Evolutionary conservation across 2,113 vertebrate genomes (phyloP).

Genomic region (Labrus mixtus): DNA sequence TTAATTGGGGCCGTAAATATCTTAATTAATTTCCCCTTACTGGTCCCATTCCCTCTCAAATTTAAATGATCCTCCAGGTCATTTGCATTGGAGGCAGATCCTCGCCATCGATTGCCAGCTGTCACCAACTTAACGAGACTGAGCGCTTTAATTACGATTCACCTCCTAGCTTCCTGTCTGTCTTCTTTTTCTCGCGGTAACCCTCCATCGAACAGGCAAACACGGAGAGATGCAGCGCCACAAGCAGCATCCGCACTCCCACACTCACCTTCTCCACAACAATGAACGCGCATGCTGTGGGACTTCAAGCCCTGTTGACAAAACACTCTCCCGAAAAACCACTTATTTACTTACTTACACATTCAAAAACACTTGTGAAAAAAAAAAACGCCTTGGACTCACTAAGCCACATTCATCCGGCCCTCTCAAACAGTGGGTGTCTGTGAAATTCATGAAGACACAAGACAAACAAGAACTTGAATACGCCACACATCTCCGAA

Average conservation of each 20-base stretch:
- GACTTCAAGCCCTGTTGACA: slow-evolving; percentile 48
- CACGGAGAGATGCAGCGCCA: neutral
- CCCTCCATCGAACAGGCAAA: slow-evolving; percentile 29
- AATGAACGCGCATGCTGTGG: slow-evolving; percentile 10
- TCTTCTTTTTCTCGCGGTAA: slow-evolving; percentile 31
- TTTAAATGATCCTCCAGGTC: slow-evolving; percentile 68
- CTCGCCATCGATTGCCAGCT: slow-evolving; percentile 75
- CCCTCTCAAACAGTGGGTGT: slow-evolving; percentile 4
- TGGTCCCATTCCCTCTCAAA: slow-evolving; percentile 50
- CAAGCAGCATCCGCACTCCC: neutral
- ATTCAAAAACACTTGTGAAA: neutral
- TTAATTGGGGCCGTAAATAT: slow-evolving; percentile 82
- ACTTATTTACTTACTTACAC: slow-evolving; percentile 29
- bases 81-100: slow-evolving; percentile 76
- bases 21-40: slow-evolving; percentile 78
- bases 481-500: slow-evolving; percentile 6
- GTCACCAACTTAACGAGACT: slow-evolving; percentile 82
- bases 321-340: slow-evolving; percentile 21
- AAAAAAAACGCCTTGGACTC: slow-evolving; percentile 25
- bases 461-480: slow-evolving; percentile 10
- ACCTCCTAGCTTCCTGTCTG: slow-evolving; percentile 57
- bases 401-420: slow-evolving; percentile 42
- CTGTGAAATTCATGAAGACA: slow-evolving; percentile 24
- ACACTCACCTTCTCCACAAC: slow-evolving; percentile 8
- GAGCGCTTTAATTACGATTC: slow-evolving; percentile 82